Evolutionary conservation across 2,113 vertebrate genomes (phyloP), one percentile per base, ranked within the genome.

Genomic region (Caloenas nicobarica): DNA sequence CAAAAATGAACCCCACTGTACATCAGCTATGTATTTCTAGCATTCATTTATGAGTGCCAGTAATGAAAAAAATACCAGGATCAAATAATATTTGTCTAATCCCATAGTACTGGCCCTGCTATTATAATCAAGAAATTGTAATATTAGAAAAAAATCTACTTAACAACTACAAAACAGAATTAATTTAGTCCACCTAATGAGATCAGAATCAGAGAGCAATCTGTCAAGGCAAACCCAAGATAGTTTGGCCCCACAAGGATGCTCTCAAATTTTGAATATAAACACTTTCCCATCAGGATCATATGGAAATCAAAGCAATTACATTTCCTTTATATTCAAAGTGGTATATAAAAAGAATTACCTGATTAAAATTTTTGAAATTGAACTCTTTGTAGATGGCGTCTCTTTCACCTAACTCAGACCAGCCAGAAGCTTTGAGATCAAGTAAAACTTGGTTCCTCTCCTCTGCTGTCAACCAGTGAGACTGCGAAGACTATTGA

Each of bases 361-460:
- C 99, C 99, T 99, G 99, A 96, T 99, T 99, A 96, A 99, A 99
- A 81, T 97, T 99, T 97, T 99, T 99, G 97, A 99, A 99, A 96
- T 98, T 97, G 87, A 99, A 98, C 87, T 99, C 99, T 94, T 99
- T 99, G 97, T 99, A 99, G 92, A 99, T 98, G 91, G 99, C 99
- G 78, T 99, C 98, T 56, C 99, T 98, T 61, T 98, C 98, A 7
- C 98, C 98, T 86, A 99, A 95, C 84, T 99, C 98, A 60, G 97
- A 96, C 99, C 99, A 99, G 51, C 99, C 99, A 5, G 98, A 96
- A 60, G 98, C 97, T 95, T 98, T 98, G 83, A 99, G 98, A 83
- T 98, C 98, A 58, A 95, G 97, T 44, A 99, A 84, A 65, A 97
- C 91, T 93, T 99, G 98, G 31, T 95, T 99, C 82, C 99, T 98